Evolutionary conservation across 2,888 invertebrate genomes (phyloP), one percentile per base, ranked within the genome.

Genomic region (Diabrotica balteata): DNA sequence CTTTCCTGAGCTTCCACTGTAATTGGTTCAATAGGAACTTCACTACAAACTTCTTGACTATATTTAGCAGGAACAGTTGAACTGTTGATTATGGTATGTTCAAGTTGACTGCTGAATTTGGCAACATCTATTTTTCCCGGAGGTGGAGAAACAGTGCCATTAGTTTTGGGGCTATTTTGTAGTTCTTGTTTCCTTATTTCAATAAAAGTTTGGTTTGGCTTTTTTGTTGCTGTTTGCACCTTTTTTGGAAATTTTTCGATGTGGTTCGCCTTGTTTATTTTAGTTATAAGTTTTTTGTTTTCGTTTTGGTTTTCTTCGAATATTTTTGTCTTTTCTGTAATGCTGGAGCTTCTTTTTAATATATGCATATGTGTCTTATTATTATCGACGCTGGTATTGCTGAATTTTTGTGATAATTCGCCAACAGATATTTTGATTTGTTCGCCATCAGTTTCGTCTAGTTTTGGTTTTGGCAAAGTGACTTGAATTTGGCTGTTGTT

Each of bases 301-400:
- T 63, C 49, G n/a, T 60, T 32, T 4, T 43, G 51, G n/a, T 45
- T 60, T 54, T 70, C 70, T 47, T 69, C 68, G 47, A 76, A 77
- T n/a, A 76, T 53, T 54, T 71, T 75, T 8, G 76, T 70, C 47
- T 74, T 75, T 66, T 75, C 72, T 9, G 67, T 73, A 44, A 76
- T 75, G 65, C 76, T 76, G 1, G 69, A 45, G 5, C 72, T 69
- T 46, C 72, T 70, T 55, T 73, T 73, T 17, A 70, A 42, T 43
- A 11, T 51, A n/a, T 32, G 49, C 17, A 43, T 46, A 7, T 59
- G 8, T 47, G 64, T 59, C 11, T 43, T 50, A 17, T 59, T 61
- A 51, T 66, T 49, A 46, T 52, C 46, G 32, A 50, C 11, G 46
- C 45, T 32, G n/a, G 59, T 66, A 11, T 66, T 53, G 57, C 75